Conservation (phyloP, 2,113 vertebrate genomes). For the Microcebus ravelobensis region DNA sequence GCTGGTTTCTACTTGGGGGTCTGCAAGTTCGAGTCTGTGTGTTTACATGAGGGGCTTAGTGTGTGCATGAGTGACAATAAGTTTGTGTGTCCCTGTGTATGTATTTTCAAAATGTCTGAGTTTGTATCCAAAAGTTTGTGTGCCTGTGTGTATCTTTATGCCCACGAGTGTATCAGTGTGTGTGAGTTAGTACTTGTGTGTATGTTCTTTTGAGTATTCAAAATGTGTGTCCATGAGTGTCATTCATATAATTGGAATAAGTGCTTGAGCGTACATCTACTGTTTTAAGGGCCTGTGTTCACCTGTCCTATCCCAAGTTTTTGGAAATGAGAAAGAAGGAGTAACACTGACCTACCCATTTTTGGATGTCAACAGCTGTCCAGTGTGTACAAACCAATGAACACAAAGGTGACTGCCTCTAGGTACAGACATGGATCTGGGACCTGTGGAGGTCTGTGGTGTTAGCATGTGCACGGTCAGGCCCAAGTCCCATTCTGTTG, state of each 20-base stretch:
- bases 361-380: slow-evolving; percentile 45
- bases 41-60: slow-evolving; percentile 32
- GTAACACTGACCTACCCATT: background rate
- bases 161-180: background rate
- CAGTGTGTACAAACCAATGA: background rate
- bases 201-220: background rate
- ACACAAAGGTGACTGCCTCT: background rate
- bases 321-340: slow-evolving; percentile 29
- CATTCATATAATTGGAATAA: background rate
- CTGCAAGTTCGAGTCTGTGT: slow-evolving; percentile 49
- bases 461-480: background rate
- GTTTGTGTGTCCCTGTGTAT: background rate
- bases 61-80: background rate
- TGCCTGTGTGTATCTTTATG: background rate
- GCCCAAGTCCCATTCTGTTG: background rate
- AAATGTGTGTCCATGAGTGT: background rate
- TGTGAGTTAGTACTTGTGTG: slow-evolving; percentile 23
- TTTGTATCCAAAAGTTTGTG: slow-evolving; percentile 5
- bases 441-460: background rate
- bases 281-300: background rate
- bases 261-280: background rate
- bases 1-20: background rate
- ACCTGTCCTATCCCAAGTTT: slow-evolving; percentile 17
- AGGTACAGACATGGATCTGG: background rate
- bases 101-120: slow-evolving; percentile 5